phyloP scores from a whole-genome alignment of 2,797 vertebrate genomes.

The Neomorphus geoffroyi region DNA sequence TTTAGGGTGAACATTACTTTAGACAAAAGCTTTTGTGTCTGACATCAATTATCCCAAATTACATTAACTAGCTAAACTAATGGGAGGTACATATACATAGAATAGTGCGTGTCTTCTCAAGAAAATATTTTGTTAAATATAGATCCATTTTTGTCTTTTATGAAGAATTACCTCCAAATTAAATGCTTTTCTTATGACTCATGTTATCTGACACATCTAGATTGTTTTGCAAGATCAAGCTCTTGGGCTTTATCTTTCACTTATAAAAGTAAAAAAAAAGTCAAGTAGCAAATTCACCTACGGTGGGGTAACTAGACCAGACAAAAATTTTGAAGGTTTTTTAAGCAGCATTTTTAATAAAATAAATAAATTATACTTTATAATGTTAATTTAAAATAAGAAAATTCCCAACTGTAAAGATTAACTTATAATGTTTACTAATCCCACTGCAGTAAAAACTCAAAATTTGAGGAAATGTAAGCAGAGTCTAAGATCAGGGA shows the following conservation, averaged over 20 bases:
- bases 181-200: neutral
- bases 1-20: neutral
- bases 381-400: neutral
- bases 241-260: neutral
- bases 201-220: neutral
- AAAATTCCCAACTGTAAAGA: neutral
- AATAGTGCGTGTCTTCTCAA: neutral
- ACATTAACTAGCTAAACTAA: neutral
- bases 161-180: neutral
- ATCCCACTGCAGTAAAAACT: neutral
- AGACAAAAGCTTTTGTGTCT: neutral
- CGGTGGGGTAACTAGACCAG: neutral
- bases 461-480: constrained; percentile 51
- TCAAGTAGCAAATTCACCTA: neutral
- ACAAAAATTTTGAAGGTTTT: neutral
- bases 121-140: neutral
- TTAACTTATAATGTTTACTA: neutral
- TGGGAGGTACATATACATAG: neutral
- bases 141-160: neutral
- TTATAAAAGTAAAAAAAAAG: neutral
- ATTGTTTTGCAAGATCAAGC: neutral
- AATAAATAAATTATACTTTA: neutral
- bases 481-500: neutral
- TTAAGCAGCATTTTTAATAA: neutral
- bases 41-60: neutral